Evolutionary conservation across 64 coral and sea anemone genomes (phyloP).

Genomic region (Hydrozoanthus tunicans): DNA sequence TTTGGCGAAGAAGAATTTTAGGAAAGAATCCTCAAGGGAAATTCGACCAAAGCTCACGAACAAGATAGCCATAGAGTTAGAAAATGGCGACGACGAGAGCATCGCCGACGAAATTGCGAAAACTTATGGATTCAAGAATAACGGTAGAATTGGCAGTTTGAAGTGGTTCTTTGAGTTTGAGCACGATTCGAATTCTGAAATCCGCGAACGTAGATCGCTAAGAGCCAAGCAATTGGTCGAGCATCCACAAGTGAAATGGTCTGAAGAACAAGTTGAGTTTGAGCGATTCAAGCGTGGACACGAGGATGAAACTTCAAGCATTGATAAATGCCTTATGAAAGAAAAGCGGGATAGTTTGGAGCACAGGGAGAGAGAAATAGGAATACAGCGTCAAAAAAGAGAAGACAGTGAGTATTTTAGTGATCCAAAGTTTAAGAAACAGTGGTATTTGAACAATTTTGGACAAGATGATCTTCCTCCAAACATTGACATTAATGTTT

Average conservation of each 20-base stretch:
- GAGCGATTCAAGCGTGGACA: conserved; percentile 69
- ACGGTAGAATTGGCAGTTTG: conserved; percentile 69
- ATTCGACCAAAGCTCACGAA: conserved; percentile 1
- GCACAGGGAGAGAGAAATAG: background rate
- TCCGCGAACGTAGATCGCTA: conserved; percentile 46
- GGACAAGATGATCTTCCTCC: conserved; percentile 25
- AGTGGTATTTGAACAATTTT: conserved; percentile 82
- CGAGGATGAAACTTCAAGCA: background rate
- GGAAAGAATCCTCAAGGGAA: conserved; percentile 31
- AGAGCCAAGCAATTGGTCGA: conserved; percentile 42
- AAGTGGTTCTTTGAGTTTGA: conserved; percentile 77
- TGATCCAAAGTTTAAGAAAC: conserved; percentile 71
- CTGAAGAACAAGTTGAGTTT: conserved; percentile 72
- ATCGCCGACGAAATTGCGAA: conserved; percentile 73
- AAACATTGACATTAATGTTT: conserved; percentile 71
- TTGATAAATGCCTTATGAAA: background rate
- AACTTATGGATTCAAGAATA: conserved; percentile 71
- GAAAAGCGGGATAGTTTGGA: conserved; percentile 7
- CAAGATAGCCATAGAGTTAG: conserved; percentile 76
- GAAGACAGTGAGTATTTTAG: conserved; percentile 33
- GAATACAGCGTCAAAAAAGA: conserved; percentile 16
- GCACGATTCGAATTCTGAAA: background rate
- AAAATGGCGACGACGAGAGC: conserved; percentile 52
- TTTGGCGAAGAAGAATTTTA: background rate
- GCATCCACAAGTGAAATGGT: conserved; percentile 87